Percentiles rank a stretch among this genome's conserved stretches.
phyloP scores from a whole-genome alignment of 2,113 vertebrate genomes.

The Marcusenius ussheri region DNA sequence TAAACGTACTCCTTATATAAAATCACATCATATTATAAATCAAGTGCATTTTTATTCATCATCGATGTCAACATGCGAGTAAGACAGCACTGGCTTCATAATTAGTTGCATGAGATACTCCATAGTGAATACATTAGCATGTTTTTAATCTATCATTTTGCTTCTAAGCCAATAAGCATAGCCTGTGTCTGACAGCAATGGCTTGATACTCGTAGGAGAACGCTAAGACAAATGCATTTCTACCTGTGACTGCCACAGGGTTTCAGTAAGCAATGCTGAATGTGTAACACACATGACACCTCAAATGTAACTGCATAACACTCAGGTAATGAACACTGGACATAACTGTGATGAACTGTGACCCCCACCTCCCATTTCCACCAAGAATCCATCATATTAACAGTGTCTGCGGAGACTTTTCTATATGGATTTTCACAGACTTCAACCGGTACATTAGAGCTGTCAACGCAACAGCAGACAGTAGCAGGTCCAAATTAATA shows the following conservation, averaged over 20 bases:
- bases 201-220: neutral
- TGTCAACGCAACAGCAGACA: neutral
- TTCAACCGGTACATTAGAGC: neutral
- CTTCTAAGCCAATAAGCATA: neutral
- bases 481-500: neutral
- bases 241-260: neutral
- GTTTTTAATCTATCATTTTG: neutral
- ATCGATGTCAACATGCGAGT: neutral
- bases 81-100: neutral
- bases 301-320: neutral
- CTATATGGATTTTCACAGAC: neutral
- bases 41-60: neutral
- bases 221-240: neutral
- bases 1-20: neutral
- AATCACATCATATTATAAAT: neutral
- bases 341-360: neutral
- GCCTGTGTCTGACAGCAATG: neutral
- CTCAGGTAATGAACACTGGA: neutral
- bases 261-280: neutral
- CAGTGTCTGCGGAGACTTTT: neutral
- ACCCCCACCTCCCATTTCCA: neutral
- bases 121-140: neutral
- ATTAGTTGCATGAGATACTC: neutral
- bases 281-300: neutral
- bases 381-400: neutral